Evolutionary conservation across 2,888 invertebrate species (phyloP).

Genomic region (Dynastes maya): DNA sequence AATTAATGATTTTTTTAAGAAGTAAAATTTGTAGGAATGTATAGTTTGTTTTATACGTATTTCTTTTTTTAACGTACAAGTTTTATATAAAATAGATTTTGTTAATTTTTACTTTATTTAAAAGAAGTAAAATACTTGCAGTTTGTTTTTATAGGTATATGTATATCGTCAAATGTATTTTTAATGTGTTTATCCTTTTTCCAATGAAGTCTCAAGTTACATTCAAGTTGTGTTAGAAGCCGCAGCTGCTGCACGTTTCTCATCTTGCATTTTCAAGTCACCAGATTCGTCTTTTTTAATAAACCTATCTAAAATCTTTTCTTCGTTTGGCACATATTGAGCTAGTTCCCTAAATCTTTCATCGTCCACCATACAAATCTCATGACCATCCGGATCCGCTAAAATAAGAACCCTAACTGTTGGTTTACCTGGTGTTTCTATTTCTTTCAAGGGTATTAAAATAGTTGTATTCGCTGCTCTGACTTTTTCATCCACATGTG

Average conservation of each 20-base stretch:
- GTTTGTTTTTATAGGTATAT: too few relatives aligned
- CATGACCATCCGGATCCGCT: constrained; percentile 97
- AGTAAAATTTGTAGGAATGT: too few relatives aligned
- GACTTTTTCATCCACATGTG: constrained; percentile 82
- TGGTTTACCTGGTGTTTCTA: constrained; percentile 98
- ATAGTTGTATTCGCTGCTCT: constrained; percentile 82
- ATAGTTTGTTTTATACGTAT: too few relatives aligned
- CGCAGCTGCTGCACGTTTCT: not conserved
- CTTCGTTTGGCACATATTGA: constrained; percentile 87
- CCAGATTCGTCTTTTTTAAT: constrained; percentile 76
- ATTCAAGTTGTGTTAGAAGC: not conserved
- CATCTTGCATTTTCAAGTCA: constrained; percentile 12
- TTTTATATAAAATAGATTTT: too few relatives aligned
- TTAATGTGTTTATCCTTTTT: too few relatives aligned
- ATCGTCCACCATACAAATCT: constrained; percentile 98
- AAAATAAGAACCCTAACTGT: constrained; percentile 96
- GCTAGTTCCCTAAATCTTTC: constrained; percentile 94
- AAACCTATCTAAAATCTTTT: constrained; percentile 82
- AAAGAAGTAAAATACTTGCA: too few relatives aligned
- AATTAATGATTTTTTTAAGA: too few relatives aligned
- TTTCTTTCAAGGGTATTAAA: constrained; percentile 89
- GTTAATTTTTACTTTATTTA: too few relatives aligned
- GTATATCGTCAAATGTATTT: too few relatives aligned
- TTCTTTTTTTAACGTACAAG: too few relatives aligned
- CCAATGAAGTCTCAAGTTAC: not conserved